Conservation (phyloP, 2,888 invertebrate species). For the Nebria salina region DNA sequence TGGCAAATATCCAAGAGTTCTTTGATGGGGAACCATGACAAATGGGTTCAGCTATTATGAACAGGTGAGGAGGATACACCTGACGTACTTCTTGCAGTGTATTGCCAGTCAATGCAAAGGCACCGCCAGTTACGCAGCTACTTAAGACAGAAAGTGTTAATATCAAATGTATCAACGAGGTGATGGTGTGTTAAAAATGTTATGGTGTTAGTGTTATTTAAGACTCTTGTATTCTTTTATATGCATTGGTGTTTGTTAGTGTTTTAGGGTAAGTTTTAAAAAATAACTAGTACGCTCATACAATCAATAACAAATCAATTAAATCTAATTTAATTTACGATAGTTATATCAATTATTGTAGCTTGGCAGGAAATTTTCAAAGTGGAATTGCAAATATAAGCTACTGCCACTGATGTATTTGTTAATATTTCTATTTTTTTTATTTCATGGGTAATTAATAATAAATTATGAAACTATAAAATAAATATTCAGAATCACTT, state of each 20-base stretch:
- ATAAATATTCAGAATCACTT: no score
- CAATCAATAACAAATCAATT: no score
- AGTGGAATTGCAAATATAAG: no score
- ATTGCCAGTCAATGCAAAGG: constrained; percentile 13
- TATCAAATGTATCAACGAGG: not conserved
- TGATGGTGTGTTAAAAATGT: not conserved
- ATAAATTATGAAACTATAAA: no score
- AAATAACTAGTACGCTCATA: not conserved
- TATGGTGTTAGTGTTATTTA: not conserved
- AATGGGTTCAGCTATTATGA: constrained; percentile 3
- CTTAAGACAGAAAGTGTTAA: not conserved
- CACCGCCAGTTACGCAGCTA: constrained; percentile 5
- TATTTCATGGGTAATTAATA: no score
- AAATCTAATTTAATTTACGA: no score
- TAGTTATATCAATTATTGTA: no score
- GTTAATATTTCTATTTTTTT: no score
- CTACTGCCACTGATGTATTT: no score
- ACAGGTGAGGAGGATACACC: constrained; percentile 20
- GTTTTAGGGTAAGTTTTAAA: not conserved
- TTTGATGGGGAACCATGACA: constrained; percentile 13
- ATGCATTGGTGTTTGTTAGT: not conserved
- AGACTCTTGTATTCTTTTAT: not conserved
- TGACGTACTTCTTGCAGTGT: not conserved
- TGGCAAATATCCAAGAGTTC: not conserved
- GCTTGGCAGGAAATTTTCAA: no score